phyloP scores from a whole-genome alignment of 1,140 invertebrate genomes.

The Trachelipus rathkii region DNA sequence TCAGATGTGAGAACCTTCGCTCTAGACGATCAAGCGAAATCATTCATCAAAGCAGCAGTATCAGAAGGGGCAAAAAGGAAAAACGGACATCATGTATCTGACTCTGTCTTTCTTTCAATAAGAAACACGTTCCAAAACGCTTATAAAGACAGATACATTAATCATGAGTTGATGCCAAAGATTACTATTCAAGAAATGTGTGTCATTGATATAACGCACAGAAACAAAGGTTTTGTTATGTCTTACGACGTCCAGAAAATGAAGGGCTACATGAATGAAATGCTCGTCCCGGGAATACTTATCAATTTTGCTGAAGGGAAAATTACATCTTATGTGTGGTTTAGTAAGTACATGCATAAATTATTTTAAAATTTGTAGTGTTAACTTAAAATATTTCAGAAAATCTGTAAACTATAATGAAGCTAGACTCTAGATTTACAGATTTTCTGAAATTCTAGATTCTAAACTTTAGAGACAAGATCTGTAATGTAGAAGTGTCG shows the following conservation, averaged over 20 bases:
- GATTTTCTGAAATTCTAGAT: no score
- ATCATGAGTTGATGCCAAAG: background rate
- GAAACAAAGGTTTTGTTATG: background rate
- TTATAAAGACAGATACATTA: background rate
- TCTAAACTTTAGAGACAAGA: no score
- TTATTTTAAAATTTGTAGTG: no score
- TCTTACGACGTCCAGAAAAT: background rate
- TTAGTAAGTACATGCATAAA: background rate
- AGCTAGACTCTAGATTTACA: no score
- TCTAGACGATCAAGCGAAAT: background rate
- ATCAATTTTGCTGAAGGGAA: background rate
- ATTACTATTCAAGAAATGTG: background rate
- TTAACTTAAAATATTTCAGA: no score
- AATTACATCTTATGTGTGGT: background rate
- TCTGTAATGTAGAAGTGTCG: no score
- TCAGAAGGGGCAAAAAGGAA: background rate
- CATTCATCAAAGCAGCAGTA: background rate
- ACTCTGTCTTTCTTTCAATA: background rate
- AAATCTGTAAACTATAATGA: no score
- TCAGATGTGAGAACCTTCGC: background rate
- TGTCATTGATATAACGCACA: no score
- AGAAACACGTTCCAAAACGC: background rate
- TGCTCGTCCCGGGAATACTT: background rate
- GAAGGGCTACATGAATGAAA: background rate
- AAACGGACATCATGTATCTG: background rate